These are phyloP conservation scores for Acromyrmex heyeri DNA, from an alignment of 1,140 invertebrate genomes.

Conservation along the genomic window DNA sequence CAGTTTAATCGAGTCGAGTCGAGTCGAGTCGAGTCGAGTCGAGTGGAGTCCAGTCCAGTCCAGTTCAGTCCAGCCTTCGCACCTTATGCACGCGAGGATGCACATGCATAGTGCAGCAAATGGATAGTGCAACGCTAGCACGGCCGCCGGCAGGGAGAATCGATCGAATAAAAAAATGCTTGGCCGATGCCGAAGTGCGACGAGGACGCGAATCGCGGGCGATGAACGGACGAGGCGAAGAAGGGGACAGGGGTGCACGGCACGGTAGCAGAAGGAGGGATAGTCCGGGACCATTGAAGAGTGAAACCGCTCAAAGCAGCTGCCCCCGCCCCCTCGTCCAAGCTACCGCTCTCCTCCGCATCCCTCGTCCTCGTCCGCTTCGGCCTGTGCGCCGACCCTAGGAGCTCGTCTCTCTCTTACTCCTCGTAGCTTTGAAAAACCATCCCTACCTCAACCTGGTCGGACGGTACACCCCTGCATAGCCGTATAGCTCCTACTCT, in stretches of 20 bases:
- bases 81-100: slow-evolving; percentile 75
- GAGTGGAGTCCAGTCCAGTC: slow-evolving; percentile 50
- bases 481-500: slow-evolving; percentile 41
- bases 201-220: slow-evolving; percentile 79
- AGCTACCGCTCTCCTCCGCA: slow-evolving; percentile 64
- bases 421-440: slow-evolving; percentile 76
- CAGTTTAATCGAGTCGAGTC: not conserved
- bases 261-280: slow-evolving; percentile 74
- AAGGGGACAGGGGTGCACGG: slow-evolving; percentile 71
- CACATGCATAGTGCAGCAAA: slow-evolving; percentile 76
- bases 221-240: slow-evolving; percentile 72
- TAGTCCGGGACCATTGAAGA: slow-evolving; percentile 84
- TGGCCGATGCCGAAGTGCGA: slow-evolving; percentile 78
- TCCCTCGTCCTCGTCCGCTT: slow-evolving; percentile 70
- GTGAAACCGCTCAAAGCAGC: slow-evolving; percentile 86
- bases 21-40: slow-evolving; percentile 51
- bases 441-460: slow-evolving; percentile 67
- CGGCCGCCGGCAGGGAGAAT: slow-evolving; percentile 69
- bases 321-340: slow-evolving; percentile 77
- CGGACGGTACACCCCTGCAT: slow-evolving; percentile 68
- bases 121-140: slow-evolving; percentile 60
- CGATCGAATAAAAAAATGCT: slow-evolving; percentile 79
- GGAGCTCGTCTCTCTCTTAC: slow-evolving; percentile 75
- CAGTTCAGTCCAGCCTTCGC: slow-evolving; percentile 70
- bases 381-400: slow-evolving; percentile 73